A percentile compares a stretch with the other conserved stretches of the same genome.
Evolutionary conservation across 2,113 vertebrate species (phyloP).

Genomic region (Crotalus viridis): DNA sequence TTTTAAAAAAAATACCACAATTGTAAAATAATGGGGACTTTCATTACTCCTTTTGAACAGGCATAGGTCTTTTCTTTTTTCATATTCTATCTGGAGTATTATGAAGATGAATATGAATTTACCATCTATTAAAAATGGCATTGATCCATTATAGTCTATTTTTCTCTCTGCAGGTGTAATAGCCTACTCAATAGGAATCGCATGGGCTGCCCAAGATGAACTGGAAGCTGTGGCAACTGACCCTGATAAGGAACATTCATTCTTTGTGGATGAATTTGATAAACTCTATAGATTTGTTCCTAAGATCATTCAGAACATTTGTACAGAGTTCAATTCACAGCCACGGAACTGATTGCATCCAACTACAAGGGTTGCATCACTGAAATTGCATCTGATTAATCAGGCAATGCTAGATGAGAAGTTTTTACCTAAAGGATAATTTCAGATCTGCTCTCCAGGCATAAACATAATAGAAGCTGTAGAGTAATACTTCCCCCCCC

Average conservation of each 20-base stretch:
- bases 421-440: conserved; percentile 35
- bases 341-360: conserved; percentile 84
- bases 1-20: background rate
- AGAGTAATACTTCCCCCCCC: background rate
- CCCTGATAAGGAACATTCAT: conserved; percentile 90
- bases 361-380: background rate
- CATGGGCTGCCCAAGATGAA: conserved; percentile 95
- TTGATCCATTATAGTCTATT: background rate
- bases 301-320: conserved; percentile 93
- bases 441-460: conserved; percentile 41
- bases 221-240: conserved; percentile 93
- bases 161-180: conserved; percentile 81
- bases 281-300: conserved; percentile 86
- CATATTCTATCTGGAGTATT: background rate
- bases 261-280: conserved; percentile 98
- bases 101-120: background rate
- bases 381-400: background rate
- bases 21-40: background rate
- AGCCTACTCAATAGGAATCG: conserved; percentile 90
- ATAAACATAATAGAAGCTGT: background rate
- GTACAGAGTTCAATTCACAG: conserved; percentile 95
- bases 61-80: background rate
- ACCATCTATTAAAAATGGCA: background rate
- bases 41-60: background rate
- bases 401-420: conserved; percentile 27